These are phyloP conservation scores for Dugesia japonica DNA, from an alignment of 2,888 invertebrate species.

Conservation along the genomic window DNA sequence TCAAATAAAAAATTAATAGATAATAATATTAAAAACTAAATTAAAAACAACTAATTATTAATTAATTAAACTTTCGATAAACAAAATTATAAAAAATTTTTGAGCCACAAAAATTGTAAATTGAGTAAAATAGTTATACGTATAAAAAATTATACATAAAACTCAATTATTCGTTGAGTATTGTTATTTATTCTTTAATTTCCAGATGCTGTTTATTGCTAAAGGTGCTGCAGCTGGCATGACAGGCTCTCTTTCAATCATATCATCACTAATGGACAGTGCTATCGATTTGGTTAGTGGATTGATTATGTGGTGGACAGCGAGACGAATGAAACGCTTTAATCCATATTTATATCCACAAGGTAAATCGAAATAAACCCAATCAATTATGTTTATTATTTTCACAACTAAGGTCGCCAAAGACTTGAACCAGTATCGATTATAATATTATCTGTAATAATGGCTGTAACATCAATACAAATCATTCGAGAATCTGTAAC, in stretches of 20 bases:
- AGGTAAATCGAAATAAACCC: constrained; percentile 43
- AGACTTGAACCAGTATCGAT: constrained; percentile 49
- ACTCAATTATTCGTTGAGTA: no score
- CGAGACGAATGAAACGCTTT: constrained; percentile 45
- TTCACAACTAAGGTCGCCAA: constrained; percentile 41
- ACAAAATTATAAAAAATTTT: no score
- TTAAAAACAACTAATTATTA: no score
- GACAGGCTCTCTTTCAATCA: constrained; percentile 50
- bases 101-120: no score
- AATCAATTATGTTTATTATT: not conserved
- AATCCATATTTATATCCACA: constrained; percentile 50
- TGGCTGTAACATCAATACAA: constrained; percentile 49
- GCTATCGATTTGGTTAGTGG: constrained; percentile 49
- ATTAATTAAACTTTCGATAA: no score
- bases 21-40: no score
- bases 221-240: constrained; percentile 47
- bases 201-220: constrained; percentile 44
- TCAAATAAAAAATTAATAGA: no score
- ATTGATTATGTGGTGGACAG: constrained; percentile 46
- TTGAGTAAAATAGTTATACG: no score
- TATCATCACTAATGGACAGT: constrained; percentile 50
- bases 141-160: no score
- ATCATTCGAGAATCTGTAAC: constrained; percentile 46
- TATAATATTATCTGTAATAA: constrained; percentile 48
- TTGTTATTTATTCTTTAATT: no score